A percentile compares a stretch with the other conserved stretches of the same genome.
phyloP scores from a whole-genome alignment of 2,113 vertebrate species.

The Conger conger region DNA sequence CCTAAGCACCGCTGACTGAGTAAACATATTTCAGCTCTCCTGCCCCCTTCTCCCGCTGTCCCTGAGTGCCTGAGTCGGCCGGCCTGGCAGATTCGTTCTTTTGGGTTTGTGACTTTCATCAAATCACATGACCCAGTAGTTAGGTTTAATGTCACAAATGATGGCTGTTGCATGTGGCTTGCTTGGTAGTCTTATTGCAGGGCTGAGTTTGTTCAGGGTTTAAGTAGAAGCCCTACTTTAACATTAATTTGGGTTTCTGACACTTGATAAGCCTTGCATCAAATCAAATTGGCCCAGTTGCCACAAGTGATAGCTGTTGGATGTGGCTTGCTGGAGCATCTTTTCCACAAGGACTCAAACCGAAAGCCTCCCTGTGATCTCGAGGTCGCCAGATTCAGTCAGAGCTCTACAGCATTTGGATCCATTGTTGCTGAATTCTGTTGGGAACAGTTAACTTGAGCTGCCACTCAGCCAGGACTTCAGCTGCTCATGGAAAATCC shows the following conservation, averaged over 20 bases:
- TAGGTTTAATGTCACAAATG: neutral
- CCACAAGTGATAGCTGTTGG: neutral
- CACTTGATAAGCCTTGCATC: neutral
- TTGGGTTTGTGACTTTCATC: neutral
- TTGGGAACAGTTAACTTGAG: neutral
- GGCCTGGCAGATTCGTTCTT: no score
- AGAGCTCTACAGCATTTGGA: neutral
- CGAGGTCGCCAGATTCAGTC: neutral
- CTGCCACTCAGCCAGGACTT: neutral
- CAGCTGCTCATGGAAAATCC: neutral
- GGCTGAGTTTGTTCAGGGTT: neutral
- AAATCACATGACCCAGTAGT: neutral
- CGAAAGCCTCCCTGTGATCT: neutral
- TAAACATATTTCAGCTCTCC: constrained; percentile 38
- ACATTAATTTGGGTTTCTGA: neutral
- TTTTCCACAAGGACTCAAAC: neutral
- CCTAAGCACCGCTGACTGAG: constrained; percentile 10
- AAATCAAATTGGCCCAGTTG: neutral
- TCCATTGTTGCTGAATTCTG: neutral
- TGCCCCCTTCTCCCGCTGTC: neutral
- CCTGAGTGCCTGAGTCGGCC: neutral
- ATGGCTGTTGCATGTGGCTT: neutral
- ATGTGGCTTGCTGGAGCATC: neutral
- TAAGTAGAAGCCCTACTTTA: neutral
- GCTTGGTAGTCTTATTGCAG: neutral